Evolutionary conservation across 2,113 vertebrate species (phyloP), one percentile per base, ranked within the genome.

Genomic region (Telmatochromis sp.): DNA sequence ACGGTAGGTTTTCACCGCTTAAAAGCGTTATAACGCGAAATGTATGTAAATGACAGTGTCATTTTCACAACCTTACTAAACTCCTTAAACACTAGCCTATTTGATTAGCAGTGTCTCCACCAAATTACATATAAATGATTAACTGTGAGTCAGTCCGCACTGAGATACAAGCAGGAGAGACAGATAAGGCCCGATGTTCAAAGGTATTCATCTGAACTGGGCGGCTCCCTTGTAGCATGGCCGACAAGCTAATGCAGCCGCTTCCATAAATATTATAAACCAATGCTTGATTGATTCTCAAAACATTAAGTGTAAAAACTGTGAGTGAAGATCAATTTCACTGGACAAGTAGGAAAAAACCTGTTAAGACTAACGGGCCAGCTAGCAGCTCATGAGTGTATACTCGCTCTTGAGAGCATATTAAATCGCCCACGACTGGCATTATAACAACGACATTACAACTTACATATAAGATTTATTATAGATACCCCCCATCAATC

Each of bases 141-240:
- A 47, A 90, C 19, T 6, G 26, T 7, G 35, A 31, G 53, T 14
- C 4, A 10, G 28, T 78, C 11, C 2, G 1, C 6, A 7, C 14
- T 9, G 14, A 40, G 40, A 55, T 23, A 60, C 23, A 14, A 42
- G 75, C 58, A 23, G 19, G 82, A 81, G 85, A 53, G 79, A 82
- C 86, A 80, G 88, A 83, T 86, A 87, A 57, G 75, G 26, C 60
- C 90, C 54, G 79, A 47, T 33, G 89, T 83, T 83, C 89, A n/a
- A 42, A 78, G 86, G 50, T 79, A 47, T 86, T 58, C 45, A 42
- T 9, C 80, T 23, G 65, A 12, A 28, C 85, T 90, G 93, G 94
- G 94, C 93, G 93, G 91, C 50, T 95, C 93, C 88, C 47, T 6
- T 80, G 50, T n/a, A 47, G 51, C 37, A 85, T 58, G 84, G 89